Evolutionary conservation across 2,888 invertebrate genomes (phyloP), one percentile per base, ranked within the genome.

Genomic region (Cynaeus angustus): DNA sequence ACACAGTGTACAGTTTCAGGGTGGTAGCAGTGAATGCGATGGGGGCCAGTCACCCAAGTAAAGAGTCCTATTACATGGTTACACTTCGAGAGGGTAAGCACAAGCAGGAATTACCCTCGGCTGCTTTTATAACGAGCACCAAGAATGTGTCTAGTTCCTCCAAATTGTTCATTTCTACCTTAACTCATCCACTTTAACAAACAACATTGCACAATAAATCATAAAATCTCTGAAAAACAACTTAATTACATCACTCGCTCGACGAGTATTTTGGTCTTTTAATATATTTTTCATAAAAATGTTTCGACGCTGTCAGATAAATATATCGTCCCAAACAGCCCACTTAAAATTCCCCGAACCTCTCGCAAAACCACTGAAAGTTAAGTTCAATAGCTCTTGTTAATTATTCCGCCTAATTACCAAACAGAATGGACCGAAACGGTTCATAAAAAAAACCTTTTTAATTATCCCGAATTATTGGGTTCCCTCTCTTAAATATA

Each of bases 1-100:
- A 90, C 85, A 93, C 91, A 53, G 91, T 92, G 67, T 94, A 94
- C 86, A 91, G 91, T 81, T 92, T 94, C 85, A 88, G 91, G 67
- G 88, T 93, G 74, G 85, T 89, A 77, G 92, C 92, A 53, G 91
- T 91, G 68, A 94, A 93, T 84, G 89, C 88, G 72, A 88, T 91
- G 85, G 93, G 93, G 75, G 86, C 87, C 71, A 92, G 92, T 83
- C 86, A 86, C 70, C 90, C 91, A 74, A 90, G 91, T 84, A 89
- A 89, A 82, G 89, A 90, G 80, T 91, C 92, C 66, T 92, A 91
- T 86, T 91, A 89, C 84, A 91, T 91, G 86, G 89, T 92, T 75
- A 92, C 92, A 61, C 87, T 92, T 73, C 87, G 92, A 76, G 92
- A 93, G 88, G 88, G 92, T 92, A 85, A 88, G 87, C 85, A 62